These are phyloP conservation scores for Linhomoeus sp. DNA, from an alignment of 2,888 invertebrate species.

Conservation along the genomic window DNA sequence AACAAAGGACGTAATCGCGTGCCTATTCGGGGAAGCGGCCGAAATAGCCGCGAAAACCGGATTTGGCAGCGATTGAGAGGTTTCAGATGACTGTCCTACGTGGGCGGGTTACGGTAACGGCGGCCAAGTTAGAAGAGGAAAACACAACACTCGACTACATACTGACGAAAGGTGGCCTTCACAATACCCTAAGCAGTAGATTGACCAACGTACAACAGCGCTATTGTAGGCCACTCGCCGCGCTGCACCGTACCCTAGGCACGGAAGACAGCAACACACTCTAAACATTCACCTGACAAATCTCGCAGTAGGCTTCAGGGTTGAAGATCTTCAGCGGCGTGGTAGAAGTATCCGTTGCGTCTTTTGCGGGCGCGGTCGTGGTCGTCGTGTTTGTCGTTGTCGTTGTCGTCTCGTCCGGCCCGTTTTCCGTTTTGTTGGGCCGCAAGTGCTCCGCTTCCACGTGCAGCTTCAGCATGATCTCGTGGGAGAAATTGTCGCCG, in stretches of 20 bases:
- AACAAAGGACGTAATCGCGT: no score
- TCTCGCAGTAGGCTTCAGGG: conserved; percentile 89
- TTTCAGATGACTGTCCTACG: no score
- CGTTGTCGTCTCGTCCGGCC: not conserved
- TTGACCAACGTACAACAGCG: not conserved
- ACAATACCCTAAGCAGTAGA: no score
- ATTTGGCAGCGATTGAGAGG: no score
- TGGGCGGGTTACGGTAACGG: no score
- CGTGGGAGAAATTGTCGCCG: not conserved
- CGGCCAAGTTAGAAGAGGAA: no score
- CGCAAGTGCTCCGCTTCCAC: not conserved
- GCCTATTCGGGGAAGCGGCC: no score
- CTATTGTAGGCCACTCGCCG: not conserved
- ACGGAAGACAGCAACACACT: not conserved
- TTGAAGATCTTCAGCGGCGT: conserved; percentile 35
- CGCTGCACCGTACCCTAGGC: not conserved
- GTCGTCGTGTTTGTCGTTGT: not conserved
- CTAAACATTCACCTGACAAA: conserved; percentile 46
- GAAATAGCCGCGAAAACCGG: no score
- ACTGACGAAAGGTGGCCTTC: no score
- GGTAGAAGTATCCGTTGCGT: not conserved
- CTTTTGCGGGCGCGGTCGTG: not conserved
- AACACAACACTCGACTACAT: no score
- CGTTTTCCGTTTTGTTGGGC: no score
- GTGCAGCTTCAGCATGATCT: conserved; percentile 2